phyloP scores from a whole-genome alignment of 2,888 invertebrate species.

The Notocelia uddmanniana region DNA sequence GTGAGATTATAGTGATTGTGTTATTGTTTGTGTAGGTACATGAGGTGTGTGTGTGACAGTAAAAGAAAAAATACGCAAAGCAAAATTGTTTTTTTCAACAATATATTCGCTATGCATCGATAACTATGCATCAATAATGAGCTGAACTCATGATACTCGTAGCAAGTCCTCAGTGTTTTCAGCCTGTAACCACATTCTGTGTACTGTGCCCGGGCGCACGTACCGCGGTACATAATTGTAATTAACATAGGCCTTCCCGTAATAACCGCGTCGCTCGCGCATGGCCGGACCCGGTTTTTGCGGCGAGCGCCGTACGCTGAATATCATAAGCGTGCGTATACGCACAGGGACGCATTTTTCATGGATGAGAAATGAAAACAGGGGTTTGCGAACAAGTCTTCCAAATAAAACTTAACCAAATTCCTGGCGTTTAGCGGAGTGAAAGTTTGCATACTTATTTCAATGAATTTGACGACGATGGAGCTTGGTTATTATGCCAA shows the following conservation, averaged over 20 bases:
- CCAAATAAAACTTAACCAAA: not conserved
- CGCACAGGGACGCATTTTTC: slow-evolving; percentile 74
- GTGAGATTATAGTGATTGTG: too few species aligned
- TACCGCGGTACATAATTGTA: slow-evolving; percentile 60
- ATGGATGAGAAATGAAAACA: slow-evolving; percentile 8
- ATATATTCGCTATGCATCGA: too few species aligned
- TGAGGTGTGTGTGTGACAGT: too few species aligned
- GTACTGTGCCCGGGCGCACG: slow-evolving; percentile 8
- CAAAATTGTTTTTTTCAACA: too few species aligned
- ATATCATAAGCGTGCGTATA: slow-evolving; percentile 73
- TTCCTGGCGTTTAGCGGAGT: too few species aligned
- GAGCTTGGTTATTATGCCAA: too few species aligned
- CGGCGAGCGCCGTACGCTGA: slow-evolving; percentile 73
- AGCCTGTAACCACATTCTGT: slow-evolving; percentile 10
- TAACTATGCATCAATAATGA: too few species aligned
- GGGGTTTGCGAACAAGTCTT: not conserved
- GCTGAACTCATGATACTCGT: too few species aligned
- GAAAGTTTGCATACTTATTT: too few species aligned
- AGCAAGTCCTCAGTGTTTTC: not conserved
- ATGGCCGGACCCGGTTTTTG: slow-evolving; percentile 77
- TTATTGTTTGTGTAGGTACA: too few species aligned
- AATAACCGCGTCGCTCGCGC: slow-evolving; percentile 75
- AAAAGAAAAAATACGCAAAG: too few species aligned
- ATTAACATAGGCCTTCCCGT: slow-evolving; percentile 84
- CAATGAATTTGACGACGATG: too few species aligned